These are phyloP conservation scores for Agelaius tricolor DNA, from an alignment of 2,113 vertebrate species.

Conservation along the genomic window DNA sequence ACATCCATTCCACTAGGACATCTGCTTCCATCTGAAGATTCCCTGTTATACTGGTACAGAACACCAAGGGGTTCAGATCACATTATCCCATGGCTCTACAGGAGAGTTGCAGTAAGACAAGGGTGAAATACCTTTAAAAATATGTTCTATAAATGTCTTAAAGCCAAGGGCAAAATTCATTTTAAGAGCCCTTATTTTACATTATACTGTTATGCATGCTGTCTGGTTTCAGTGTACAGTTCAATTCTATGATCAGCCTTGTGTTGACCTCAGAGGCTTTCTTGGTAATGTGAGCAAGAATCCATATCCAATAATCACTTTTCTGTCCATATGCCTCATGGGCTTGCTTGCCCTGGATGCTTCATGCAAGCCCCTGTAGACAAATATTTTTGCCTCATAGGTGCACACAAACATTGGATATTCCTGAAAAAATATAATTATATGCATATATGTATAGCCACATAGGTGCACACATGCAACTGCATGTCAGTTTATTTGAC, in stretches of 20 bases:
- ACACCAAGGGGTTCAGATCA: background rate
- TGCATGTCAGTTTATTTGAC: background rate
- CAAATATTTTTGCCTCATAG: background rate
- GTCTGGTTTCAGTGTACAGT: background rate
- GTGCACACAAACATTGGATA: background rate
- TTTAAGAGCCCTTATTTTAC: background rate
- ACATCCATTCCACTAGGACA: background rate
- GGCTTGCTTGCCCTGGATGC: background rate
- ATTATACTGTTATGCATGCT: background rate
- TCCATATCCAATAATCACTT: background rate
- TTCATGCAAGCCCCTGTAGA: background rate
- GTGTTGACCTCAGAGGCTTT: background rate
- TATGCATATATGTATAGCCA: background rate
- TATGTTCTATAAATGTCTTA: background rate
- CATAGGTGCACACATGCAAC: background rate
- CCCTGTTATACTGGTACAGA: background rate
- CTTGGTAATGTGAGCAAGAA: background rate
- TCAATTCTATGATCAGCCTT: background rate
- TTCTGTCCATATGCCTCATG: background rate
- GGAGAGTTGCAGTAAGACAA: background rate
- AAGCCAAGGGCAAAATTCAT: background rate
- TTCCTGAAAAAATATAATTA: background rate
- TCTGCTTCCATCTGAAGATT: background rate
- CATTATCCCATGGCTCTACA: background rate
- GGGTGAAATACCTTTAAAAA: background rate